A percentile compares a stretch with the other conserved stretches of the same genome.
These are phyloP conservation scores for Pardalotus punctatus DNA, from an alignment of 2,113 vertebrate genomes.

Conservation along the genomic window DNA sequence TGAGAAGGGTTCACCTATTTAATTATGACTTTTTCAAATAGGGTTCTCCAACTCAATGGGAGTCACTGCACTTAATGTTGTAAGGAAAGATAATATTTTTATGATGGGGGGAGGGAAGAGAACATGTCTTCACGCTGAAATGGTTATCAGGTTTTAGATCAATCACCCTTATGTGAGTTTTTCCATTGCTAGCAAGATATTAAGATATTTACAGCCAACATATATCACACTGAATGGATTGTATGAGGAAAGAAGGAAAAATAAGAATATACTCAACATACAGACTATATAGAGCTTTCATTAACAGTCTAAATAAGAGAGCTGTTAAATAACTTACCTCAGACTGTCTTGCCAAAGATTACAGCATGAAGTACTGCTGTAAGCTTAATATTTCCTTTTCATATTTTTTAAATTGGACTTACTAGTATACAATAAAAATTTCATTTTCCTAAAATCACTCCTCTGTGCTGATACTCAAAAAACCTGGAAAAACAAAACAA, in stretches of 20 bases:
- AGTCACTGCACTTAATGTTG: background rate
- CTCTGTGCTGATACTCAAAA: background rate
- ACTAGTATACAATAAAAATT: background rate
- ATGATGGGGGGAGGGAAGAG: background rate
- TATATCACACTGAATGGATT: background rate
- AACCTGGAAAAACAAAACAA: background rate
- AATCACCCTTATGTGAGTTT: background rate
- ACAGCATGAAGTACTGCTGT: background rate
- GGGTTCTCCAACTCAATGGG: background rate
- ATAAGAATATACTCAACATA: background rate
- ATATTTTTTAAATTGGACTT: background rate
- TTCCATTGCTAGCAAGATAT: background rate
- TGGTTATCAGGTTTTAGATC: background rate
- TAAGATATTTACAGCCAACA: conserved; percentile 25
- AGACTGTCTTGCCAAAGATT: background rate
- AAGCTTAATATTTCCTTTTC: background rate
- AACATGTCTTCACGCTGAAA: background rate
- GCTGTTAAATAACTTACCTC: background rate
- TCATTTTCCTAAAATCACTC: background rate
- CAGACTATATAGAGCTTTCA: background rate
- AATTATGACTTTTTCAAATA: conserved; percentile 20
- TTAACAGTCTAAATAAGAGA: background rate
- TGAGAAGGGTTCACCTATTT: background rate
- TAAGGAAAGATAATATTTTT: background rate
- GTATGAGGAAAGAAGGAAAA: background rate